Percentiles rank a stretch among this genome's conserved stretches.
These are phyloP conservation scores for Micoletzkya japonica DNA, from an alignment of 2,888 invertebrate species.

Conservation along the genomic window DNA sequence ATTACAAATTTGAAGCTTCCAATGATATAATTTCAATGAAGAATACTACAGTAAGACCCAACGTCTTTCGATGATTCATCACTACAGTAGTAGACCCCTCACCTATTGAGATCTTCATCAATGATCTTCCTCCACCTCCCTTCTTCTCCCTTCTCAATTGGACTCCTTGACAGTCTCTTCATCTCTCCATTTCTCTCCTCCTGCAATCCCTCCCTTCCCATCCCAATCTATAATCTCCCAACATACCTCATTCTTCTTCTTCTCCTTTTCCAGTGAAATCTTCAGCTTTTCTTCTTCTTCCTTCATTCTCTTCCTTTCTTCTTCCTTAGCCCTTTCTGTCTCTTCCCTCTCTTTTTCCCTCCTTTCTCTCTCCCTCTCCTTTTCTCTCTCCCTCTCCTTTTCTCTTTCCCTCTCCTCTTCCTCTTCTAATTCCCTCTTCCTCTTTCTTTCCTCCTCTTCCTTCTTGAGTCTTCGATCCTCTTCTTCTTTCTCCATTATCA, in stretches of 20 bases:
- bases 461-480: slow-evolving; percentile 8
- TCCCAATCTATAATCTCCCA: neutral
- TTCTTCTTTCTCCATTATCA: slow-evolving; percentile 16
- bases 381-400: slow-evolving; percentile 17
- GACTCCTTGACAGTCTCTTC: neutral
- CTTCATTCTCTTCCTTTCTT: neutral
- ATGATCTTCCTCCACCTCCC: slow-evolving; percentile 1
- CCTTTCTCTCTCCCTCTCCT: slow-evolving; percentile 12
- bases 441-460: slow-evolving; percentile 22
- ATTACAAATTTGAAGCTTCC: too few species aligned
- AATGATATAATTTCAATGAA: too few species aligned
- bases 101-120: slow-evolving; percentile 10
- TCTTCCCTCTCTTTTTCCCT: neutral
- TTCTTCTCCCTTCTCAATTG: neutral
- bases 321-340: neutral
- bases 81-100: too few species aligned
- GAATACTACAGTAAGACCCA: neutral
- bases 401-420: slow-evolving; percentile 24
- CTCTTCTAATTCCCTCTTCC: slow-evolving; percentile 23
- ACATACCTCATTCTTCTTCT: neutral
- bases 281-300: neutral
- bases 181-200: too few species aligned
- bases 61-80: neutral
- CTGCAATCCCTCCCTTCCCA: neutral
- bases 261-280: neutral